These are phyloP conservation scores for Netelia inedita DNA, from an alignment of 2,888 invertebrate genomes.

Conservation along the genomic window DNA sequence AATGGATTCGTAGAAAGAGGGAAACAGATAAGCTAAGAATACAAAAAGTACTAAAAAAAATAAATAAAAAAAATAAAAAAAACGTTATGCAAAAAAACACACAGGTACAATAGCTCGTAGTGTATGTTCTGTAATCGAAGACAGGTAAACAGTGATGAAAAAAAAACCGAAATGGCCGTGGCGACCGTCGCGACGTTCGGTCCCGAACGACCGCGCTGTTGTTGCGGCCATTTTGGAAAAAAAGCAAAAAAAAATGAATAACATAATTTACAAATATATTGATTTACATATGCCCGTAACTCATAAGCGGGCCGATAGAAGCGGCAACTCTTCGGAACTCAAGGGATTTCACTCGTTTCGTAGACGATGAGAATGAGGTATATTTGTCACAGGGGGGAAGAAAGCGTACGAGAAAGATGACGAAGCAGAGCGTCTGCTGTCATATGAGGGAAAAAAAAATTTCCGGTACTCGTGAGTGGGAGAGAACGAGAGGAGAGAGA, in stretches of 20 bases:
- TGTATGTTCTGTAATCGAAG: constrained; percentile 85
- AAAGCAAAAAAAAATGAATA: constrained; percentile 75
- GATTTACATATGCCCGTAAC: constrained; percentile 86
- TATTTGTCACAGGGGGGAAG: constrained; percentile 13
- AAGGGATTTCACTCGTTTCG: constrained; percentile 46
- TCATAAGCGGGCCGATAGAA: constrained; percentile 83
- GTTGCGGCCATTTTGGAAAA: constrained; percentile 67
- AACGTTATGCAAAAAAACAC: constrained; percentile 72
- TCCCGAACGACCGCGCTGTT: constrained; percentile 25
- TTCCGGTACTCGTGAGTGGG: neutral
- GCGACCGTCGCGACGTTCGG: constrained; percentile 9
- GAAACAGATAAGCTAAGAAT: constrained; percentile 64
- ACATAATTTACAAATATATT: constrained; percentile 85
- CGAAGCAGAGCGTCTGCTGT: constrained; percentile 6
- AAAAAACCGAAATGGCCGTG: constrained; percentile 42
- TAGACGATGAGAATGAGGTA: neutral
- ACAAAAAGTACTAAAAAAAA: constrained; percentile 63
- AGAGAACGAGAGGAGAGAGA: constrained; percentile 33
- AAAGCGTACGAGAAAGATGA: constrained; percentile 14
- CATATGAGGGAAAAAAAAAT: constrained; percentile 17
- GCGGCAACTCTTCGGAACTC: constrained; percentile 71
- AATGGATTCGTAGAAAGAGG: constrained; percentile 66
- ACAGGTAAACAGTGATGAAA: constrained; percentile 79
- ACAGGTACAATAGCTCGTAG: constrained; percentile 84
- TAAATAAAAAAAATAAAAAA: constrained; percentile 59